phyloP scores from a whole-genome alignment of 2,113 vertebrate species.

The Dunckerocampus dactyliophorus region DNA sequence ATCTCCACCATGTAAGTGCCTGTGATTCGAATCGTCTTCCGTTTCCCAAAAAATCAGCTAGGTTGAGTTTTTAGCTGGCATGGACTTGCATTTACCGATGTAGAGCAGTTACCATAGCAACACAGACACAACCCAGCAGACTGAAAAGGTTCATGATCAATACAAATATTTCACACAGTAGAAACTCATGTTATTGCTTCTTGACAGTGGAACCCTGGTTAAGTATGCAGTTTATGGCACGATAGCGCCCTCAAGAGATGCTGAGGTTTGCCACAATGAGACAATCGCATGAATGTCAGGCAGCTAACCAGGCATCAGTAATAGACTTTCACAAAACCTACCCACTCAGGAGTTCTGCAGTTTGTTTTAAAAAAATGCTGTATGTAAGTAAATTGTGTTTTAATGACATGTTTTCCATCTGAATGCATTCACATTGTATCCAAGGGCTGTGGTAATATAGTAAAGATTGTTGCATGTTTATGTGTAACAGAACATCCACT shows the following conservation, averaged over 20 bases:
- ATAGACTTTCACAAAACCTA: constrained; percentile 8
- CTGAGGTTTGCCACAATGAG: constrained; percentile 5
- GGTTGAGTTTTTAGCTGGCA: constrained; percentile 36
- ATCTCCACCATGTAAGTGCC: too few relatives aligned
- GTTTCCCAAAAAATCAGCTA: too few relatives aligned
- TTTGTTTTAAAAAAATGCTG: constrained; percentile 6
- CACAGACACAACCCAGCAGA: constrained; percentile 20
- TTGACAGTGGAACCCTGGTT: constrained; percentile 35
- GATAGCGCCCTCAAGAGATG: constrained; percentile 20
- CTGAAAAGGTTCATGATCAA: constrained; percentile 39
- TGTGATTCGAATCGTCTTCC: too few relatives aligned
- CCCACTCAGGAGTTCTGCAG: neutral
- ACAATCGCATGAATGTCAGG: neutral
- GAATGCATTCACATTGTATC: neutral
- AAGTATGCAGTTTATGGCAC: constrained; percentile 15
- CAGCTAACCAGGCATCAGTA: neutral
- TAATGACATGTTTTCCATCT: neutral
- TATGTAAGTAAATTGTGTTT: neutral
- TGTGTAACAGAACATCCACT: constrained; percentile 53
- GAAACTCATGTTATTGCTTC: constrained; percentile 68
- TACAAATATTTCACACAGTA: constrained; percentile 56
- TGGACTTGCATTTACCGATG: neutral
- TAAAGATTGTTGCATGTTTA: constrained; percentile 4
- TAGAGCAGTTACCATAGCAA: neutral
- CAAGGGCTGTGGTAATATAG: neutral